Evolutionary conservation across 2,888 invertebrate genomes (phyloP), one percentile per base, ranked within the genome.

Genomic region (Halictus ligatus): DNA sequence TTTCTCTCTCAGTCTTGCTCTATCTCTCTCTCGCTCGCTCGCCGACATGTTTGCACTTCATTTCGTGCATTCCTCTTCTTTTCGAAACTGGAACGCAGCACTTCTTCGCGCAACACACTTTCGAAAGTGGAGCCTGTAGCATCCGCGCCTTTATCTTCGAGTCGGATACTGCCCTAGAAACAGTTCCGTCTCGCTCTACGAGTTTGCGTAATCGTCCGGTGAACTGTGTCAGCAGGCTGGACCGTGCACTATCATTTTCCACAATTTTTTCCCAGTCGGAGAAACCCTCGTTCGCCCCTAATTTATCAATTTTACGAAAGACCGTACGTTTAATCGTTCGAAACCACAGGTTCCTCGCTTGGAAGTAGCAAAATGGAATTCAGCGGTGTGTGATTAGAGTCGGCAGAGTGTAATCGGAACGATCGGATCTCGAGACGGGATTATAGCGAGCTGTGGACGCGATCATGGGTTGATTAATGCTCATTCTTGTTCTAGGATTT

Each of bases 31-130:
- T n/a, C 67, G 77, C 79, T 50, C 74, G 25, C 25, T 15, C 25
- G 15, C 15, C 78, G 73, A 60, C 77, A 58, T 80, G 78, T 72
- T 64, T 83, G 83, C 54, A 76, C 75, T 77, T 73, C 69, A 46
- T 75, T 77, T 58, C 72, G 8, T 48, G 58, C 54, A 80, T 79
- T 67, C 74, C 79, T 78, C 69, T 78, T 75, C 69, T 40, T 40
- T 58, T 21, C 40, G 75, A 69, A 75, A 86, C 83, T 89, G 81
- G 87, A 86, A 67, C 77, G 80, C 89, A 85, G 80, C 35, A 67
- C 67, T 81, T 69, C 78, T 43, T 67, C 60, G 50, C 25, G 43
- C 75, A 76, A 82, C 50, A 76, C 72, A 73, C 75, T 82, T 83
- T 50, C 54, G 35, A 67, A 76, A 82, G 35, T 40, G 12, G n/a